Evolutionary conservation across 2,888 invertebrate genomes (phyloP).

Genomic region (Kuschelorhynchus macadamiae): DNA sequence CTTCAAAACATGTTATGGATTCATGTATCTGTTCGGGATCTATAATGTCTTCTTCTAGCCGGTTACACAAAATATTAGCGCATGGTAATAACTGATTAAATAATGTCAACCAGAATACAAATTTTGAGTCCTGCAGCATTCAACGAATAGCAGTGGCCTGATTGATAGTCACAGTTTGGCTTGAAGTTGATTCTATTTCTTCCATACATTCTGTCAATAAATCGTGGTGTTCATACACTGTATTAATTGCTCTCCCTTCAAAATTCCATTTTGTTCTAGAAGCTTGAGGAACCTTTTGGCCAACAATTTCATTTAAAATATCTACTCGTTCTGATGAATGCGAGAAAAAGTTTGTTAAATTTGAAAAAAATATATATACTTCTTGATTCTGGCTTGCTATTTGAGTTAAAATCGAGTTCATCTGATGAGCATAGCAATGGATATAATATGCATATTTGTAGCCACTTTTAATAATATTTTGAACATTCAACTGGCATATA

Average conservation of each 20-base stretch:
- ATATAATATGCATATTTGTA: constrained; percentile 20
- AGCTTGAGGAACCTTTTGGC: constrained; percentile 28
- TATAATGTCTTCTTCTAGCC: neutral
- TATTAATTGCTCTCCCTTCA: constrained; percentile 37
- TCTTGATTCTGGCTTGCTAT: constrained; percentile 1
- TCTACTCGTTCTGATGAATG: constrained; percentile 20
- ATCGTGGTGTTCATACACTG: constrained; percentile 42
- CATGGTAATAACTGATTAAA: constrained; percentile 12
- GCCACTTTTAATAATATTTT: constrained; percentile 15
- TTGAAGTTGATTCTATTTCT: constrained; percentile 47
- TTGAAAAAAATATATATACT: constrained; percentile 18
- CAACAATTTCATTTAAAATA: constrained; percentile 34
- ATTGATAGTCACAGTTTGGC: constrained; percentile 14
- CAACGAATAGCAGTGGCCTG: constrained; percentile 23
- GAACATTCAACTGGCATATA: constrained; percentile 11
- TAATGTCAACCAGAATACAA: constrained; percentile 20
- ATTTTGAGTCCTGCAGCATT: constrained; percentile 26
- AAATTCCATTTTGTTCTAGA: constrained; percentile 35
- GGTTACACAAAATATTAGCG: neutral
- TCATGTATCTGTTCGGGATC: neutral
- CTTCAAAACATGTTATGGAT: constrained; percentile 2
- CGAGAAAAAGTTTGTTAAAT: constrained; percentile 21
- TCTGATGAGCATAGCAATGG: constrained; percentile 25
- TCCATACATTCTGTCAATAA: constrained; percentile 54
- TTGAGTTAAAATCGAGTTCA: constrained; percentile 8